Percentiles rank a stretch among this genome's conserved stretches.
Conservation (phyloP, 2,113 vertebrate species). For the Hippotragus niger region DNA sequence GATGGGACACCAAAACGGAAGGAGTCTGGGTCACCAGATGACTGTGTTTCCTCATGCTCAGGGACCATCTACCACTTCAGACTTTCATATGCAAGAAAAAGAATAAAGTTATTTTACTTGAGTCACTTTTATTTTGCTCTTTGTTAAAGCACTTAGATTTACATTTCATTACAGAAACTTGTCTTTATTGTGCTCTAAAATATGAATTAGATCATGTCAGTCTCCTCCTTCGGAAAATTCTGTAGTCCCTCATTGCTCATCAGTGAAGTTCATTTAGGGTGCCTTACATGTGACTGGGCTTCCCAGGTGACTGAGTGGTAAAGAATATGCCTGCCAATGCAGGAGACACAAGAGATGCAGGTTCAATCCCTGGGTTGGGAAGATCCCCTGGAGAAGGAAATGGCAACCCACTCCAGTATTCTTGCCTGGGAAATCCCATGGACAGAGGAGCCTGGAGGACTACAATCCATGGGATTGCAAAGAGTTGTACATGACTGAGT, state of each 20-base stretch:
- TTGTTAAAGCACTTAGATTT: neutral
- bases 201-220: neutral
- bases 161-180: neutral
- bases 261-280: neutral
- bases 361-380: neutral
- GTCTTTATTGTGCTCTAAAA: neutral
- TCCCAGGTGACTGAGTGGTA: neutral
- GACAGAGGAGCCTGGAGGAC: neutral
- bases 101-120: neutral
- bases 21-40: neutral
- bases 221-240: neutral
- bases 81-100: neutral
- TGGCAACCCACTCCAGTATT: neutral
- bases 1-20: neutral
- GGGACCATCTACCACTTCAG: neutral
- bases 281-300: neutral
- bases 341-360: neutral
- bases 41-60: neutral
- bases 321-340: neutral
- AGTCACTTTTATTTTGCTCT: neutral
- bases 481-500: neutral
- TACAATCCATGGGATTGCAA: neutral
- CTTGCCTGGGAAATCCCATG: neutral
- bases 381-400: neutral
- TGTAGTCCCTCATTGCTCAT: neutral